A percentile compares a stretch with the other conserved stretches of the same genome.
phyloP scores from a whole-genome alignment of 53 echinoderm and acorn worm species.

The Echinometra lucunter region DNA sequence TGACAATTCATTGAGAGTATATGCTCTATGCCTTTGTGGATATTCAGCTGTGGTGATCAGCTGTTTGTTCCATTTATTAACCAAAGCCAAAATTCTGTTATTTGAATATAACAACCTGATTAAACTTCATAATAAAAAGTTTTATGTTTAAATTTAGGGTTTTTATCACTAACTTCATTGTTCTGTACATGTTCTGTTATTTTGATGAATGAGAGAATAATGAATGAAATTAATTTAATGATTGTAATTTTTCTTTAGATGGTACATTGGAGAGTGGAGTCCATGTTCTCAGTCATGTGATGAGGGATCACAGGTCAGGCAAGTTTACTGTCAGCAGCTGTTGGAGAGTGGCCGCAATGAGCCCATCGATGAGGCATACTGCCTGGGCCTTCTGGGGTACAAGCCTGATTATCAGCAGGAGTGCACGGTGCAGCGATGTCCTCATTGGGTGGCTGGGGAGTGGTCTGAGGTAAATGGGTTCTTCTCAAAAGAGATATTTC shows the following conservation, averaged over 20 bases:
- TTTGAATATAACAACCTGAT: too few species aligned
- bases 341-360: slow-evolving; percentile 63
- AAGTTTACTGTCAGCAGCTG: slow-evolving; percentile 81
- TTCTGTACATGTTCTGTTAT: too few species aligned
- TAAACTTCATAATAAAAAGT: too few species aligned
- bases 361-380: slow-evolving; percentile 73
- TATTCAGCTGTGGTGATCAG: too few species aligned
- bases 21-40: too few species aligned
- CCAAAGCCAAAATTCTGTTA: too few species aligned
- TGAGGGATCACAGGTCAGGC: slow-evolving; percentile 79
- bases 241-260: slow-evolving; percentile 56
- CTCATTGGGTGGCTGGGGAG: slow-evolving; percentile 80
- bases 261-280: slow-evolving; percentile 94
- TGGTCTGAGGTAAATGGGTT: slow-evolving; percentile 83
- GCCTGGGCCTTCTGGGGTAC: slow-evolving; percentile 65
- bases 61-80: too few species aligned
- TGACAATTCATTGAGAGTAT: too few species aligned
- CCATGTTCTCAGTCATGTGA: slow-evolving; percentile 87
- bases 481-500: background rate
- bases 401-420: slow-evolving; percentile 76
- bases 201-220: background rate
- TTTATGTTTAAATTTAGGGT: too few species aligned
- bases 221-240: background rate
- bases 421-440: slow-evolving; percentile 79
- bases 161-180: too few species aligned